Conservation (phyloP, 2,113 vertebrate genomes). For the Smithornis capensis region DNA sequence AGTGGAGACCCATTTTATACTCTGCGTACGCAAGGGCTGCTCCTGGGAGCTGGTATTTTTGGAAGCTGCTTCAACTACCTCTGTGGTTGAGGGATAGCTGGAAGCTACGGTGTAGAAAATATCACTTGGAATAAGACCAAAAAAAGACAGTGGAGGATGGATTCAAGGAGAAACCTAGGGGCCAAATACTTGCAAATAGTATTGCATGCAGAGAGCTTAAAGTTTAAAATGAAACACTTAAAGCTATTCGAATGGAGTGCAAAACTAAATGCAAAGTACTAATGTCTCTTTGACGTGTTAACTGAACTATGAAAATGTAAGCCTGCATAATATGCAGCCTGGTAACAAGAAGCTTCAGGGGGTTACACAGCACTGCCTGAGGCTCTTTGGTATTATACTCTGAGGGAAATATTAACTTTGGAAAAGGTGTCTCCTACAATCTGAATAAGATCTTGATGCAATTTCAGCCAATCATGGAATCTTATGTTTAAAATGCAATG, state of each 20-base stretch:
- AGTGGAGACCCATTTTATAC: slow-evolving; percentile 73
- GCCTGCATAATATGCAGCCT: slow-evolving; percentile 39
- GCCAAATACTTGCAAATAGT: slow-evolving; percentile 70
- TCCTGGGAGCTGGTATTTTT: slow-evolving; percentile 82
- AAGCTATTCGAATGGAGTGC: slow-evolving; percentile 56
- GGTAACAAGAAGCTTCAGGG: slow-evolving; percentile 64
- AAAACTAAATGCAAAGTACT: slow-evolving; percentile 28
- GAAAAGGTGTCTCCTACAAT: slow-evolving; percentile 54
- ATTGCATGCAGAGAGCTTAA: slow-evolving; percentile 44
- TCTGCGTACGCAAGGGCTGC: slow-evolving; percentile 73
- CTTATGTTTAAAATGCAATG: background rate
- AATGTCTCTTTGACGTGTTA: slow-evolving; percentile 68
- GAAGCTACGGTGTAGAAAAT: slow-evolving; percentile 77
- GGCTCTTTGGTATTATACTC: slow-evolving; percentile 58
- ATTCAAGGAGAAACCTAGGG: slow-evolving; percentile 79
- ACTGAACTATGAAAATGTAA: slow-evolving; percentile 66
- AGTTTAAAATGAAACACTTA: slow-evolving; percentile 50
- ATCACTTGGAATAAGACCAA: slow-evolving; percentile 70
- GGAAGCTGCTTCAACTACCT: slow-evolving; percentile 80
- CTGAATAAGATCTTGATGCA: slow-evolving; percentile 23
- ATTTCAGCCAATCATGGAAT: background rate
- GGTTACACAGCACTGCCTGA: slow-evolving; percentile 59
- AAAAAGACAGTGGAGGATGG: slow-evolving; percentile 65
- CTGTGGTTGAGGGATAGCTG: slow-evolving; percentile 81
- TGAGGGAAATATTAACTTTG: slow-evolving; percentile 56